Percentiles rank a stretch among this genome's conserved stretches.
These are phyloP conservation scores for Hermodice carunculata DNA, from an alignment of 2,888 invertebrate genomes.

Conservation along the genomic window DNA sequence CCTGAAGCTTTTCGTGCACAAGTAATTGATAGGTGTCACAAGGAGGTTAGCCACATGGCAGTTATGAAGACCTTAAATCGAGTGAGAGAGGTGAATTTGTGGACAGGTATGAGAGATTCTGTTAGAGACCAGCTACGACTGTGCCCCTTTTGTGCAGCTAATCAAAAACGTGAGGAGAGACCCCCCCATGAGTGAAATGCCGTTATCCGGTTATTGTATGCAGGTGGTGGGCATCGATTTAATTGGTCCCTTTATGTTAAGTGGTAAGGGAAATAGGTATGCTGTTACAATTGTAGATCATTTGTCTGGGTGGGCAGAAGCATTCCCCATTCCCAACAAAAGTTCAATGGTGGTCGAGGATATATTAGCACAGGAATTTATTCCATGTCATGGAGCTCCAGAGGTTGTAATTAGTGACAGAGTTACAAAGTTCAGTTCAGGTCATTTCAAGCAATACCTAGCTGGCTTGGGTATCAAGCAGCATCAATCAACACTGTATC, in stretches of 20 bases:
- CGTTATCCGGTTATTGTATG: neutral
- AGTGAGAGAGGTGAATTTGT: neutral
- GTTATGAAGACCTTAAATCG: neutral
- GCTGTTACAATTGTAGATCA: too few relatives aligned
- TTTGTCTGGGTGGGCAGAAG: constrained; percentile 7
- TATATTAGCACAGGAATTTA: neutral
- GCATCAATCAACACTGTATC: neutral
- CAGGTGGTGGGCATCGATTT: constrained; percentile 3
- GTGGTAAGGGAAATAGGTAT: neutral
- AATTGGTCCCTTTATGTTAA: too few relatives aligned
- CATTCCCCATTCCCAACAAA: neutral
- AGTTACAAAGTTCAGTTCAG: neutral
- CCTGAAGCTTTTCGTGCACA: neutral
- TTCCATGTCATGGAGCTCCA: neutral
- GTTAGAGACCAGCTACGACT: neutral
- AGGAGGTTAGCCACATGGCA: constrained; percentile 7
- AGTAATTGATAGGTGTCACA: too few relatives aligned
- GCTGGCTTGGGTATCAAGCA: neutral
- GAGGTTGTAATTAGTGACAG: constrained; percentile 4
- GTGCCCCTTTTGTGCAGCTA: neutral
- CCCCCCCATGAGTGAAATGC: constrained; percentile 3
- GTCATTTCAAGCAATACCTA: neutral
- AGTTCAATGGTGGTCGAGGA: too few relatives aligned
- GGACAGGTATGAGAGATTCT: neutral
- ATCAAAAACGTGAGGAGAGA: neutral